Evolutionary conservation across 2,797 vertebrate species (phyloP), one percentile per base, ranked within the genome.

Genomic region (Hirundo rustica): DNA sequence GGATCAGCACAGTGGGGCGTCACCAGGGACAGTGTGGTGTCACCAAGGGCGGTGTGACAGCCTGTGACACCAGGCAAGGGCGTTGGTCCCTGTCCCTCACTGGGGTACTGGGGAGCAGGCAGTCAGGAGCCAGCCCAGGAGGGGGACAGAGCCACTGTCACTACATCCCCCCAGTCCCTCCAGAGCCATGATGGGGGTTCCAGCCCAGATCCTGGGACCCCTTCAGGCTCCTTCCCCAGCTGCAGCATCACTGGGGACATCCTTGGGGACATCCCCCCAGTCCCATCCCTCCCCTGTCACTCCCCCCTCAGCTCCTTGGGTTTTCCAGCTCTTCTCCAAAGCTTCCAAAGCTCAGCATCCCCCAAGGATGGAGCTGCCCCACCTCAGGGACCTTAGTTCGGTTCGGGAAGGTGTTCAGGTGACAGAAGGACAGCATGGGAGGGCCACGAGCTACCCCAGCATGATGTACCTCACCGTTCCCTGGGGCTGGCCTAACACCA

Each of bases 191-290:
- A 81, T n/a, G 29, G 16, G 5, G 7, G 9, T 16, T 48, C 71
- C 79, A 92, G 45, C 29, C 74, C 25, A 25, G 58, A 62, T 23
- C 25, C 48, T 5, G 12, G 64, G 58, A 61, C 36, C 62, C 36
- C 44, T 66, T 48, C 0, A 0, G 34, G 44, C 18, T 51, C 55
- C 42, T 55, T 2, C 1, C 13, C 42, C 19, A 64, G 32, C 54
- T 84, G 66, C 58, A 89, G 70, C 53, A 85, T 10, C 29, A 30
- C 40, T 42, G 27, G 22, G 26, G 61, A 61, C 45, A 70, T 32
- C 44, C 15, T 26, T 2, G 3, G 50, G 47, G 81, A 89, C 34
- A 55, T 30, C 13, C 10, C 14, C 10, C 2, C 0, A 32, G n/a
- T 23, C 48, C 71, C 22, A 16, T 47, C 21, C 68, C 38, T 75